Conservation (phyloP, 2,797 vertebrate species). For the Microctenopoma lineatum region DNA sequence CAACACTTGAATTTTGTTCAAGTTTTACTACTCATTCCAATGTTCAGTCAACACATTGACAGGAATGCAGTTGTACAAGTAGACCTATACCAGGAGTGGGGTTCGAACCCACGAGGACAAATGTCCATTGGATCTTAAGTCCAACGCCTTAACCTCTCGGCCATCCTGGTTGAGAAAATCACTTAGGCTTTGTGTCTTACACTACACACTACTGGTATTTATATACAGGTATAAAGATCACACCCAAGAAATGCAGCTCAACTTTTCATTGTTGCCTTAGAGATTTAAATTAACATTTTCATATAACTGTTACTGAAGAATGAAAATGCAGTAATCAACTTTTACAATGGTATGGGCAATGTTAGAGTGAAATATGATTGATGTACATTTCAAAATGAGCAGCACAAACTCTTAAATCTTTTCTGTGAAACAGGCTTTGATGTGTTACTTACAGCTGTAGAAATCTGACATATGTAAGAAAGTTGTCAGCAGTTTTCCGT, state of each 20-base stretch:
- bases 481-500: neutral
- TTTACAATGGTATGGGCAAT: neutral
- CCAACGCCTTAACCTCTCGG: constrained; percentile 92
- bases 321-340: neutral
- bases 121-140: constrained; percentile 90
- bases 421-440: neutral
- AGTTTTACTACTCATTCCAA: no score
- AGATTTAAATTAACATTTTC: neutral
- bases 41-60: no score
- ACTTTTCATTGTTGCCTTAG: neutral
- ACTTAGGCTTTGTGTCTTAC: no score
- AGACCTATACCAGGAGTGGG: constrained; percentile 85
- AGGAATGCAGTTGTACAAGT: no score
- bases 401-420: neutral
- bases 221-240: neutral
- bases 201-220: no score
- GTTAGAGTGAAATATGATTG: neutral
- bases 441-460: constrained; percentile 3
- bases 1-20: no score
- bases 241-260: neutral
- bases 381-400: neutral
- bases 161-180: constrained; percentile 81
- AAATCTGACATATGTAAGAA: neutral
- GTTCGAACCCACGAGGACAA: constrained; percentile 90
- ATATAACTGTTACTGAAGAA: neutral